Base-by-base conservation (phyloP, 1,140 invertebrate species). In the Subanguina moxae region DNA sequence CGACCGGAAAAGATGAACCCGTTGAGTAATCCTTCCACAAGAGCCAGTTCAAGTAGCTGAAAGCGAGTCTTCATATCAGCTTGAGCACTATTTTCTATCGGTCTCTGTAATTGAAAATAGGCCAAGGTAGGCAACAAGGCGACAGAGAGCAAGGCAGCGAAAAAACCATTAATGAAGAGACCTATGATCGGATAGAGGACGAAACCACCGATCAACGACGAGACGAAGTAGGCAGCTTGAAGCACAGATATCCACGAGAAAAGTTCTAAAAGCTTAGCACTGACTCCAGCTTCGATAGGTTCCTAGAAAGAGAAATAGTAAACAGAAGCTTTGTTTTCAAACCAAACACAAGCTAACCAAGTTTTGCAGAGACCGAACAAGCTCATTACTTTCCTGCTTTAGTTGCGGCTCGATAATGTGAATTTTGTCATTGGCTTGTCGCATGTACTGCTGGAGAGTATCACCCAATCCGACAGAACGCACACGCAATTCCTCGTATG, bases 1-100 rank as follows among this genome's bases (percentile, higher is more conserved):
- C 66, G 66, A n/a, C 48, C 30, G n/a, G 27, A n/a, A 45, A 70
- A 28, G 19, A 71, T 27, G 66, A 69, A 67, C n/a, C 66, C 66
- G 65, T 38, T 45, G 15, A 67, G 66, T 17, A 67, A 42, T 30
- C 66, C 66, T 46, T 67, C 68, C 30, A 45, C 66, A 32, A 46
- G 23, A 21, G 66, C 66, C 17, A 69, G n/a, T 8, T 17, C 27
- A 45, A 67, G 66, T 23, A 67, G 13, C 30, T 67, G 25, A 64
- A 69, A 67, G 13, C 32, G 64, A 38, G 64, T 65, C 25, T 28
- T 17, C 17, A 43, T 27, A 1, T 17, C 19, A 38, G 21, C 65
- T n/a, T 32, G 38, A 25, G 38, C 65, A 32, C n/a, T 38, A 45
- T 57, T 25, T 28, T n/a, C 67, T 30, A 70, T 32, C 11, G 32